Percentiles rank a stretch among this genome's conserved stretches.
phyloP scores from a whole-genome alignment of 2,113 vertebrate species.

The Seriola quinqueradiata region DNA sequence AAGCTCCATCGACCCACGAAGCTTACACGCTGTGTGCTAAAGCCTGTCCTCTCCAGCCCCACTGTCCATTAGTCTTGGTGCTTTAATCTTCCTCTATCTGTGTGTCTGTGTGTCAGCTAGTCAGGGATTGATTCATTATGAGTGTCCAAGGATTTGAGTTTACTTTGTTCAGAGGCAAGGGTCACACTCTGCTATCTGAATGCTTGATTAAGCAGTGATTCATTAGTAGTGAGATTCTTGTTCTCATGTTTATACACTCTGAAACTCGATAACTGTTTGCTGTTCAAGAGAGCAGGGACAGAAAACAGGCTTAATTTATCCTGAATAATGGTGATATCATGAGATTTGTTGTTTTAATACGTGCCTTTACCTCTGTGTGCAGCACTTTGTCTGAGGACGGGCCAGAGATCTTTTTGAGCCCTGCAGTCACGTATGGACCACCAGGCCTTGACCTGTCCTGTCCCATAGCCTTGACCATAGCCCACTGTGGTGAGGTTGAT shows the following conservation, averaged over 20 bases:
- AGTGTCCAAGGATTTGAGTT: constrained; percentile 66
- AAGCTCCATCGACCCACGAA: constrained; percentile 79
- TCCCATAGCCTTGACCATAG: constrained; percentile 90
- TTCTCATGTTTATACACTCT: background rate
- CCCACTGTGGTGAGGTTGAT: constrained; percentile 89
- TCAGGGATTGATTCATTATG: constrained; percentile 78
- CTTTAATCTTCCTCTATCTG: constrained; percentile 81
- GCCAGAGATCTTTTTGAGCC: constrained; percentile 89
- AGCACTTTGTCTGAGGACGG: constrained; percentile 89
- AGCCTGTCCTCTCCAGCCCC: constrained; percentile 76
- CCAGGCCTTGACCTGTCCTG: constrained; percentile 87
- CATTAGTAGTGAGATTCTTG: constrained; percentile 6
- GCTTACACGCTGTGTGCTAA: constrained; percentile 73
- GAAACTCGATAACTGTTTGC: background rate
- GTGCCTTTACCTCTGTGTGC: constrained; percentile 26
- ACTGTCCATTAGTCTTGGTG: constrained; percentile 80
- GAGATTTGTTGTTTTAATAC: constrained; percentile 1
- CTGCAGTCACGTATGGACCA: constrained; percentile 92
- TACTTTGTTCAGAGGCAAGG: constrained; percentile 52
- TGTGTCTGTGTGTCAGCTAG: constrained; percentile 71
- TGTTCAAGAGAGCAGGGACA: background rate
- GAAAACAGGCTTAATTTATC: background rate
- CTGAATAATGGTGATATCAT: background rate
- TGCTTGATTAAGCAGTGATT: constrained; percentile 44
- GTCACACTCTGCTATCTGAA: constrained; percentile 39